Evolutionary conservation across 2,797 vertebrate genomes (phyloP), one percentile per base, ranked within the genome.

Genomic region (Rhinoraja longicauda): DNA sequence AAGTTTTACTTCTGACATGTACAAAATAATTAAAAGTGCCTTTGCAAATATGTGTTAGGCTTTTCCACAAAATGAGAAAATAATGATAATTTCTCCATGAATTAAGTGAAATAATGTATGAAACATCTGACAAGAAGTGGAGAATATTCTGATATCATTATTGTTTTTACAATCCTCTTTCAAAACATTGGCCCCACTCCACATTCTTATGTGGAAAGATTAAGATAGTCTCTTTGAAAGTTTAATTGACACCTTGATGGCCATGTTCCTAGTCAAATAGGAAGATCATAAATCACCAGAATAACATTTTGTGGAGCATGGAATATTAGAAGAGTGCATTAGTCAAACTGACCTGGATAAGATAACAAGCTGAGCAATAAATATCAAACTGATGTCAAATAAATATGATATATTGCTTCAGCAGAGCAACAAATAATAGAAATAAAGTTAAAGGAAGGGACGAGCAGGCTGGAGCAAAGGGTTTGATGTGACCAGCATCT

Each of bases 291-390:
- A 92, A 92, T 92, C 90, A 75, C 75, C 36, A 53, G 90, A 92
- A n/a, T n/a, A 75, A 73, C 36, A n/a, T 53, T 36, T 45, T 75
- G 72, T 75, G 67, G 13, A 7, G 45, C 2, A 57, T 73, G 70
- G 70, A 92, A 92, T 92, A 92, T 92, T 75, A 92, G 72, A 39
- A 75, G 67, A 73, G 90, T 57, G 39, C 45, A 53, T 92, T 92
- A 73, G 90, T 92, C 90, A 92, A 75, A 73, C 67, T 92, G 90
- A 92, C 64, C 90, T 92, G 90, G 67, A 92, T 72, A 92, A 75
- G 90, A 92, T 75, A 92, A 92, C 72, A 92, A 92, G 53, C 90
- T 73, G 39, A 45, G 90, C 90, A 75, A 75, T 75, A 92, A 92
- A 92, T 92, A 73, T 92, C 70, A 92, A 92, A 75, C 53, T 72